A percentile compares a stretch with the other conserved stretches of the same genome.
Evolutionary conservation across 2,113 vertebrate genomes (phyloP).

Genomic region (Circaetus gallicus): DNA sequence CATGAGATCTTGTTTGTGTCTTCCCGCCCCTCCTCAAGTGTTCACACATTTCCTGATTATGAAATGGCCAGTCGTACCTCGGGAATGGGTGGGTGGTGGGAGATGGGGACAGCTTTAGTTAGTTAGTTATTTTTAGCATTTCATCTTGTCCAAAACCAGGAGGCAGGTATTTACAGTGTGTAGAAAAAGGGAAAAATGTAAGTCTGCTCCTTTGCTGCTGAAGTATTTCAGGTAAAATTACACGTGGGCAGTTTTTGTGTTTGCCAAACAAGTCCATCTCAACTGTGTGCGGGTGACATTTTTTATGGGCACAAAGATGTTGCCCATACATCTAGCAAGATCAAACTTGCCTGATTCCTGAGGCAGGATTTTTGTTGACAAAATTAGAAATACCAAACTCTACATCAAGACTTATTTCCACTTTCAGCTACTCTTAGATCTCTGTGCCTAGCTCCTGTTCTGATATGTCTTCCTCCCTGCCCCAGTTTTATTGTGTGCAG

Average conservation of each 20-base stretch:
- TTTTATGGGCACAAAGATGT: background rate
- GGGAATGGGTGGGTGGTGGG: background rate
- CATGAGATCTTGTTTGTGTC: background rate
- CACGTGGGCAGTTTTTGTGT: background rate
- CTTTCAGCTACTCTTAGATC: background rate
- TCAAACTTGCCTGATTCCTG: background rate
- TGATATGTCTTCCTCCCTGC: background rate
- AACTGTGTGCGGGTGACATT: background rate
- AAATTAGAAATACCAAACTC: background rate
- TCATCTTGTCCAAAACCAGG: background rate
- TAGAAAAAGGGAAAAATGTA: background rate
- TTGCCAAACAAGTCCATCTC: background rate
- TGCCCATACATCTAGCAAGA: background rate
- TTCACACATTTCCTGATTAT: background rate
- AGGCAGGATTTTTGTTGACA: background rate
- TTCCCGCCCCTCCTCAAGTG: background rate
- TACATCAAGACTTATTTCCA: background rate
- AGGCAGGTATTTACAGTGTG: background rate
- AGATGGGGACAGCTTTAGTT: background rate
- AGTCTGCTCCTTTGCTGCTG: background rate
- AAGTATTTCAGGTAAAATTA: background rate
- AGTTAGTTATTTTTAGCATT: background rate
- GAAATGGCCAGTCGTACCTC: background rate
- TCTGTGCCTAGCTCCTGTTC: background rate
- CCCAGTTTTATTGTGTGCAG: background rate